Percentiles rank a stretch among this genome's conserved stretches.
Conservation (phyloP, 2,888 invertebrate genomes). For the Cyaniris semiargus region DNA sequence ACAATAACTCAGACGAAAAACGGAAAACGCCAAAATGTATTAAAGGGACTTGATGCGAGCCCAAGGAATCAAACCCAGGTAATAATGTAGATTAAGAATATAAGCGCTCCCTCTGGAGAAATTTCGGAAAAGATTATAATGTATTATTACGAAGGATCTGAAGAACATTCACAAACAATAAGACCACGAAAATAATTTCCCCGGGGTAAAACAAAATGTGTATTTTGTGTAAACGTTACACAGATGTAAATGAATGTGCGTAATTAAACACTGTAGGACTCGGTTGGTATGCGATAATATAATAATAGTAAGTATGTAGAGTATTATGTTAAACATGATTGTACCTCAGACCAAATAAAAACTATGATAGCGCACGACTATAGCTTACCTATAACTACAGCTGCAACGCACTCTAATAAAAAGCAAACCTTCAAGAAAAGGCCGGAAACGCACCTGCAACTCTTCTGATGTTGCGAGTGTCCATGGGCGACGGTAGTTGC, state of each 20-base stretch:
- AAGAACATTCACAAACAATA: conserved; percentile 8
- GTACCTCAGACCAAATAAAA: too few relatives aligned
- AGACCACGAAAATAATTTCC: conserved; percentile 8
- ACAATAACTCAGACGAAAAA: neutral
- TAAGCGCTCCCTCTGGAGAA: neutral
- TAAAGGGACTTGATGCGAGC: neutral
- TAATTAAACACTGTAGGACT: neutral
- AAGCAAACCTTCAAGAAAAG: too few relatives aligned
- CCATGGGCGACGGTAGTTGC: too few relatives aligned
- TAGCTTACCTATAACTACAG: too few relatives aligned
- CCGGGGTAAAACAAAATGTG: neutral
- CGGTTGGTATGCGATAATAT: too few relatives aligned
- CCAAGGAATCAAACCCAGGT: neutral
- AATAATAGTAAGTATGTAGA: too few relatives aligned
- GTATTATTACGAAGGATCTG: conserved; percentile 17
- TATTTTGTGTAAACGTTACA: conserved; percentile 9
- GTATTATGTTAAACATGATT: too few relatives aligned
- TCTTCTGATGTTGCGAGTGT: too few relatives aligned
- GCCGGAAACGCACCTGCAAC: too few relatives aligned
- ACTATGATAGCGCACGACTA: too few relatives aligned
- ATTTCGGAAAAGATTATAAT: conserved; percentile 2
- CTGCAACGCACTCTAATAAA: too few relatives aligned
- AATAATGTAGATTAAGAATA: neutral
- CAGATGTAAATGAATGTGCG: neutral
- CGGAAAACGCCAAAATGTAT: neutral